These are phyloP conservation scores for Drosophila testacea DNA, from an alignment of 2,888 invertebrate genomes.

Conservation along the genomic window DNA sequence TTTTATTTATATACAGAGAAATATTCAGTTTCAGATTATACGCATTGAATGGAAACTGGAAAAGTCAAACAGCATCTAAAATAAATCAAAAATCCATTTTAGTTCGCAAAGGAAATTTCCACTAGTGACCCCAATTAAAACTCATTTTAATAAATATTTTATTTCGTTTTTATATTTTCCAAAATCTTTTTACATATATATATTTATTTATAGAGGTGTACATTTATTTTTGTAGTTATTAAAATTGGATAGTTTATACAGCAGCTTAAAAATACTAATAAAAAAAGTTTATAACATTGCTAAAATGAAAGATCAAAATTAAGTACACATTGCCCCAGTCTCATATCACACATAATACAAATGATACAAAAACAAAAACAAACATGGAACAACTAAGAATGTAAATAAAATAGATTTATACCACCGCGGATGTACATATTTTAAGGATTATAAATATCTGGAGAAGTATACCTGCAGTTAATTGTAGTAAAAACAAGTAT, in stretches of 20 bases:
- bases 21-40: background rate
- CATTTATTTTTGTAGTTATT: conserved; percentile 27
- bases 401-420: conserved; percentile 7
- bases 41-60: no score
- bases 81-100: no score
- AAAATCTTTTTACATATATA: conserved; percentile 42
- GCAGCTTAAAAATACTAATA: conserved; percentile 31
- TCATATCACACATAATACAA: conserved; percentile 33
- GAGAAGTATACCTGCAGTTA: background rate
- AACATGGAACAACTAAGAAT: conserved; percentile 18
- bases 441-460: background rate
- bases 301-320: conserved; percentile 29
- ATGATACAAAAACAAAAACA: conserved; percentile 8
- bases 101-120: no score
- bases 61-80: no score
- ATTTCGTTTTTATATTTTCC: conserved; percentile 11
- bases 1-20: background rate
- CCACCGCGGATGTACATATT: background rate
- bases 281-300: conserved; percentile 10
- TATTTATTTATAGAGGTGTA: conserved; percentile 29
- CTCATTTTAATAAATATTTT: background rate
- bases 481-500: background rate
- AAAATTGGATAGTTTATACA: conserved; percentile 39
- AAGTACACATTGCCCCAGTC: conserved; percentile 49
- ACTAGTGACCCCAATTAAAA: background rate